Percentiles rank a stretch among this genome's conserved stretches.
Conservation (phyloP, 1,140 invertebrate genomes). For the Tenebrio molitor region DNA sequence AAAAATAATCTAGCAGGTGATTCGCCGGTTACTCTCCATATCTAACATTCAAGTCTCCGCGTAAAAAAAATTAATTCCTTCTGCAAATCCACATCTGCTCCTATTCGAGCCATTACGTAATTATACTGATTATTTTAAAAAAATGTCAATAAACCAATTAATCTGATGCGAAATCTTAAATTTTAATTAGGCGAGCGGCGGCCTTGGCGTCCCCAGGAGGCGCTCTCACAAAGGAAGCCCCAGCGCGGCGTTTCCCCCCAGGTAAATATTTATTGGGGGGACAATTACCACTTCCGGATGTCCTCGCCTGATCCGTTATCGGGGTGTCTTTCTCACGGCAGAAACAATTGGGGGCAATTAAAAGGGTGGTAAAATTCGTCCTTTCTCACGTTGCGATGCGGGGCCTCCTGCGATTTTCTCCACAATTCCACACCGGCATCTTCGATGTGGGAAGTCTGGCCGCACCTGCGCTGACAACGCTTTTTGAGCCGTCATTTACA, state of each 20-base stretch:
- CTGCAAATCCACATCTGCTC: conserved; percentile 35
- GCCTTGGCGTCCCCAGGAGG: conserved; percentile 6
- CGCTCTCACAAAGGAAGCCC: conserved; percentile 13
- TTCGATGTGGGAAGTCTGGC: conserved; percentile 20
- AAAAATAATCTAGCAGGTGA: conserved; percentile 44
- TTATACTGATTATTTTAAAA: conserved; percentile 30
- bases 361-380: conserved; percentile 14
- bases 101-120: conserved; percentile 32
- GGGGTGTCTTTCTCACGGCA: conserved; percentile 44
- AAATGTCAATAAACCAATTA: conserved; percentile 36
- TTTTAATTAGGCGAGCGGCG: conserved; percentile 19
- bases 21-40: conserved; percentile 34
- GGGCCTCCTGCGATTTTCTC: conserved; percentile 29
- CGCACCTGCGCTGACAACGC: conserved; percentile 30
- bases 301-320: conserved; percentile 37
- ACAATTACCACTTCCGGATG: conserved; percentile 40
- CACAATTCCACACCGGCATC: conserved; percentile 17
- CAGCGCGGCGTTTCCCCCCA: background rate
- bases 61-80: conserved; percentile 32
- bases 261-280: conserved; percentile 18
- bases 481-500: conserved; percentile 19
- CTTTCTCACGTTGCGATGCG: conserved; percentile 27
- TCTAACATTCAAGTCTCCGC: conserved; percentile 41
- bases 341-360: conserved; percentile 35
- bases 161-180: conserved; percentile 19